Conservation (phyloP, 2,888 invertebrate genomes). For the Xestia sexstrigata region DNA sequence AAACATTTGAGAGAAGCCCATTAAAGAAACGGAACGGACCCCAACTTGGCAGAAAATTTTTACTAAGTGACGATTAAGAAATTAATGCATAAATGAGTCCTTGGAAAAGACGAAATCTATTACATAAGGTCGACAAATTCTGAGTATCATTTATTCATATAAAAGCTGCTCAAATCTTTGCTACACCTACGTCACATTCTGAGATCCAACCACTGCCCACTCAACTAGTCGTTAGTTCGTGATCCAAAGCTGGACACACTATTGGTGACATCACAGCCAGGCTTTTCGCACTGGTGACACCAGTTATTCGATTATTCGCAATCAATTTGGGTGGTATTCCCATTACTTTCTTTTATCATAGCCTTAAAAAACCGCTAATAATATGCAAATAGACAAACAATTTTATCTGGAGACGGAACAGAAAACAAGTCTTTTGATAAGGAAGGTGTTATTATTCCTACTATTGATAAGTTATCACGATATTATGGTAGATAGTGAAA, state of each 20-base stretch:
- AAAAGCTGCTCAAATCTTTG: not conserved
- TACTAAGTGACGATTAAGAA: not conserved
- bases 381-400: constrained; percentile 51
- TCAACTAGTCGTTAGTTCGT: not conserved
- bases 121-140: not conserved
- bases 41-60: not conserved
- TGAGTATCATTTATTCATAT: not conserved
- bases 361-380: constrained; percentile 16
- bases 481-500: constrained; percentile 45
- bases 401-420: constrained; percentile 57
- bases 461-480: constrained; percentile 58
- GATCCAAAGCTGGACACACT: constrained; percentile 1
- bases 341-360: constrained; percentile 21
- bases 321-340: constrained; percentile 17
- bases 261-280: constrained; percentile 20
- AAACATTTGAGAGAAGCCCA: not conserved
- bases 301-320: not conserved
- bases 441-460: constrained; percentile 55
- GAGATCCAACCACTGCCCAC: not conserved
- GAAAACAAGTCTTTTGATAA: constrained; percentile 50
- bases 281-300: not conserved
- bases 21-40: not conserved
- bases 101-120: not conserved
- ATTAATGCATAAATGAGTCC: not conserved
- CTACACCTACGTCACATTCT: not conserved